Percentiles rank a stretch among this genome's conserved stretches.
phyloP scores from a whole-genome alignment of 2,888 invertebrate genomes.

The Leptodirus hochenwartii region DNA sequence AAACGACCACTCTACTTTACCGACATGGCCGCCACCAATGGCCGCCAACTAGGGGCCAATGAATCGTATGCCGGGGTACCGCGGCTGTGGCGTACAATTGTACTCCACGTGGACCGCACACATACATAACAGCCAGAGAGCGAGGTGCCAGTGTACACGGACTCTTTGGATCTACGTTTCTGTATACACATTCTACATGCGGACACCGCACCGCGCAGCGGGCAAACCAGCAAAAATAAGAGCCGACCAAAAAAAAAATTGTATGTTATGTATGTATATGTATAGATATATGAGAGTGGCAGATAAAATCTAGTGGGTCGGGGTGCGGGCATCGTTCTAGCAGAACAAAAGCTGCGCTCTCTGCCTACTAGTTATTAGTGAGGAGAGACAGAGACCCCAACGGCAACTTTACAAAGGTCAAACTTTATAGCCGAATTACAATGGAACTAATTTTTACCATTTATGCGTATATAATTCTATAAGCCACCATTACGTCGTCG shows the following conservation, averaged over 20 bases:
- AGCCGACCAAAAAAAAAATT: slow-evolving; percentile 28
- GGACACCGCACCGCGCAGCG: slow-evolving; percentile 18
- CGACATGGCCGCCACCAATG: slow-evolving; percentile 20
- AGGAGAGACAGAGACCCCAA: slow-evolving; percentile 12
- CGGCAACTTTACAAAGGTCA: slow-evolving; percentile 25
- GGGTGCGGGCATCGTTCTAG: slow-evolving; percentile 20
- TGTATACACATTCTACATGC: slow-evolving; percentile 9
- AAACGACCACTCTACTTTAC: slow-evolving; percentile 9
- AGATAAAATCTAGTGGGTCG: slow-evolving; percentile 29
- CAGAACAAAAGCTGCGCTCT: slow-evolving; percentile 25
- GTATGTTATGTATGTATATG: too few relatives aligned
- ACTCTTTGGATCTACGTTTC: slow-evolving; percentile 12
- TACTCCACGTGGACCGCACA: slow-evolving; percentile 4
- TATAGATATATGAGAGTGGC: slow-evolving; percentile 24
- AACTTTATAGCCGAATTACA: slow-evolving; percentile 26
- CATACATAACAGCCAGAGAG: slow-evolving; percentile 6
- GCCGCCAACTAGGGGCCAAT: slow-evolving; percentile 11
- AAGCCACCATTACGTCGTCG: too few relatives aligned
- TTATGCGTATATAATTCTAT: slow-evolving; percentile 1
- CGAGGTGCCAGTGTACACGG: slow-evolving; percentile 25
- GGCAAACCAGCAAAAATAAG: slow-evolving; percentile 30
- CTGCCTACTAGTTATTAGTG: slow-evolving; percentile 27
- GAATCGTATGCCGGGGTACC: slow-evolving; percentile 7
- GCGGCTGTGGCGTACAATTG: neutral
- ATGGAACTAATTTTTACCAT: slow-evolving; percentile 22